These are phyloP conservation scores for Corapipo altera DNA, from an alignment of 2,113 vertebrate species.

Conservation along the genomic window DNA sequence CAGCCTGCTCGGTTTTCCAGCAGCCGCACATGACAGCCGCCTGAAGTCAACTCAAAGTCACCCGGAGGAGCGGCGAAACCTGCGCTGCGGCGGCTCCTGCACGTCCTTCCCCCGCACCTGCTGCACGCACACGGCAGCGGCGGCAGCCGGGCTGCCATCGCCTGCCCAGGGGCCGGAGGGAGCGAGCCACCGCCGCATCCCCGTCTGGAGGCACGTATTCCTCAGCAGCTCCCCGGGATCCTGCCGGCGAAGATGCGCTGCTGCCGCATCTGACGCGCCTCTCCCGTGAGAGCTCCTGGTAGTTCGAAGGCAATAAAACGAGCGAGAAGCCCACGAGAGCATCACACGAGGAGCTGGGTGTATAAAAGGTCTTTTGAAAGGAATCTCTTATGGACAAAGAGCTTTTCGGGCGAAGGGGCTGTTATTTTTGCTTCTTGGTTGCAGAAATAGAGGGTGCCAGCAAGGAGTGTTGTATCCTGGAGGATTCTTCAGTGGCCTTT, in stretches of 20 bases:
- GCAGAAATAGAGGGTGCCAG: conserved; percentile 45
- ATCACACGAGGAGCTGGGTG: conserved; percentile 1
- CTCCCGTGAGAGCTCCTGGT: conserved; percentile 5
- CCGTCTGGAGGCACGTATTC: not conserved
- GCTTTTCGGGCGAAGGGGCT: conserved; percentile 19
- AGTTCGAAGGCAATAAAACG: conserved; percentile 40
- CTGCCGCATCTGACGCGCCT: not conserved
- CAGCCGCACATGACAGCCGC: conserved; percentile 19
- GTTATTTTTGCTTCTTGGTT: conserved; percentile 6
- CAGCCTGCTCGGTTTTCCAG: not conserved
- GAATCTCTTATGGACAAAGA: conserved; percentile 10
- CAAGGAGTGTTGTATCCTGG: not conserved
- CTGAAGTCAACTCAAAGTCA: conserved; percentile 68
- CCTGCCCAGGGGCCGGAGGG: not conserved
- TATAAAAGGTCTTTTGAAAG: conserved; percentile 5
- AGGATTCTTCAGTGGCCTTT: conserved; percentile 43
- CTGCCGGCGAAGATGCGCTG: not conserved
- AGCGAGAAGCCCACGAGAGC: conserved; percentile 7
- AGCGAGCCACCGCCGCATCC: not conserved
- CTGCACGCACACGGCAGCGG: not conserved
- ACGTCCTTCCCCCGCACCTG: conserved; percentile 60
- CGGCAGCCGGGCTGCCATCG: conserved; percentile 15
- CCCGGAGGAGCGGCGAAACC: not conserved
- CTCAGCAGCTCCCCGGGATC: not conserved
- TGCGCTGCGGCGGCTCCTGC: not conserved